Conservation (phyloP, 2,797 vertebrate genomes). For the Syncerus caffer region DNA sequence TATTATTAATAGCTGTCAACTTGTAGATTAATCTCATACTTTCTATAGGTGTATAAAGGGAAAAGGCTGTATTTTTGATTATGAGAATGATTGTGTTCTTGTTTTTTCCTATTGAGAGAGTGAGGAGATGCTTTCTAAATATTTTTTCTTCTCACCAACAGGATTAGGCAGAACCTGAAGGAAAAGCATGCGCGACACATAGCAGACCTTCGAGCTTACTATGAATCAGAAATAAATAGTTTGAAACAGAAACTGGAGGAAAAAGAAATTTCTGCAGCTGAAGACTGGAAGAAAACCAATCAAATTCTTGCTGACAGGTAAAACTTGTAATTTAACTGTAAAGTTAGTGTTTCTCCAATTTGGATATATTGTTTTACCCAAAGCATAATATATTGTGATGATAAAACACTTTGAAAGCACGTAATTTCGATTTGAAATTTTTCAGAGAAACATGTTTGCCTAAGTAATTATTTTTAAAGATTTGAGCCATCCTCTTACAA, state of each 20-base stretch:
- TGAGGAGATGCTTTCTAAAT: neutral
- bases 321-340: neutral
- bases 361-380: neutral
- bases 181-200: conserved; percentile 95
- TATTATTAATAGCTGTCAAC: neutral
- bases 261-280: conserved; percentile 81
- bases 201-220: conserved; percentile 94
- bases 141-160: conserved; percentile 70
- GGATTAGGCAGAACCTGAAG: conserved; percentile 93
- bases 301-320: conserved; percentile 90
- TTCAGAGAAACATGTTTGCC: neutral
- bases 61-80: neutral
- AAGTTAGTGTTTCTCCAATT: neutral
- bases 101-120: neutral
- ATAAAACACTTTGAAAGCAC: neutral
- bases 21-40: neutral
- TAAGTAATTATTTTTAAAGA: neutral
- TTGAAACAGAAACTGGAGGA: conserved; percentile 90
- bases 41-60: neutral
- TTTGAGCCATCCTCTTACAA: neutral
- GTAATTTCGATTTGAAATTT: neutral
- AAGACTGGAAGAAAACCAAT: conserved; percentile 89
- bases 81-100: neutral
- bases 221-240: conserved; percentile 92
- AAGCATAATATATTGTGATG: neutral